A percentile compares a stretch with the other conserved stretches of the same genome.
phyloP scores from a whole-genome alignment of 2,797 vertebrate species.

The Leptoclinus maculatus region DNA sequence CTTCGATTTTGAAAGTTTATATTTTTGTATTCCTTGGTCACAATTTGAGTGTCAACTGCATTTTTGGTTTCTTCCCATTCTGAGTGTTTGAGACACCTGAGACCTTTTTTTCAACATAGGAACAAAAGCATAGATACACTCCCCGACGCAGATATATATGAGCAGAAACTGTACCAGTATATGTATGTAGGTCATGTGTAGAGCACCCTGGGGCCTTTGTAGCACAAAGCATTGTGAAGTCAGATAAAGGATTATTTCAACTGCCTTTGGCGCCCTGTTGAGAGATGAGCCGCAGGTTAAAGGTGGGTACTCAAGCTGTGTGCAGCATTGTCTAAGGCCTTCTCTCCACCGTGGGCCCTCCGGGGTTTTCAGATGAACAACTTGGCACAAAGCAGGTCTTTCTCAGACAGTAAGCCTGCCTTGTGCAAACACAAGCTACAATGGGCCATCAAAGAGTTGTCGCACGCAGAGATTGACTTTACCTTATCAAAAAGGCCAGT shows the following conservation, averaged over 20 bases:
- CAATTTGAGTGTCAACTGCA: background rate
- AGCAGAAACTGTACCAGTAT: background rate
- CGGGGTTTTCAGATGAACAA: background rate
- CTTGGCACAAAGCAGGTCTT: background rate
- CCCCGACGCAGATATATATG: background rate
- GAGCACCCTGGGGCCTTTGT: slow-evolving; percentile 1
- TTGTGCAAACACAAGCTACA: background rate
- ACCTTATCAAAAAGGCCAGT: background rate
- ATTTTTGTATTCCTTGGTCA: background rate
- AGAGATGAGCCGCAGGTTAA: slow-evolving; percentile 25
- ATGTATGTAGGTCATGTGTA: slow-evolving; percentile 11
- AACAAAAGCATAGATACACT: background rate
- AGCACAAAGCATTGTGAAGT: slow-evolving; percentile 7
- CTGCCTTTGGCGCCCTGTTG: background rate
- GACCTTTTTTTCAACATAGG: background rate
- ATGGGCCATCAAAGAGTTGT: background rate
- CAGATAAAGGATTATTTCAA: slow-evolving; percentile 27
- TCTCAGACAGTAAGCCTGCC: background rate
- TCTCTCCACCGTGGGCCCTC: background rate
- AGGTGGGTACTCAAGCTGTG: slow-evolving; percentile 13
- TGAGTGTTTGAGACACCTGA: background rate
- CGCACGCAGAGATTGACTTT: background rate
- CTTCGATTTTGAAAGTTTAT: background rate
- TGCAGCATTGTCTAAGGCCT: slow-evolving; percentile 14
- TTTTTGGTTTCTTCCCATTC: background rate